Conservation (phyloP, 2,113 vertebrate species). For the Rhadina sibilatrix region DNA sequence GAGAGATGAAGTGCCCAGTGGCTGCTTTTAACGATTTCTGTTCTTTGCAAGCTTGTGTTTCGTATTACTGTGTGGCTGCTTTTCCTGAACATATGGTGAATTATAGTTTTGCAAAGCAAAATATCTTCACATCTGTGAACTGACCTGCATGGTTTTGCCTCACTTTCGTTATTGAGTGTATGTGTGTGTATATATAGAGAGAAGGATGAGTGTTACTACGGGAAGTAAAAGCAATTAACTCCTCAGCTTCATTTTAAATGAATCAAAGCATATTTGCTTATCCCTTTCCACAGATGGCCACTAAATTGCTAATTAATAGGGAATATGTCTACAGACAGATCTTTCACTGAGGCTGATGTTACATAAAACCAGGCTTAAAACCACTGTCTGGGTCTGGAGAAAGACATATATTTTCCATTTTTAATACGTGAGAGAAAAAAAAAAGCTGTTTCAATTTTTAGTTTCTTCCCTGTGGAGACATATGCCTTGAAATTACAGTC, state of each 20-base stretch:
- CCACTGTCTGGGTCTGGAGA: not conserved
- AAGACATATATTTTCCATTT: not conserved
- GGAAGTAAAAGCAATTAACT: constrained; percentile 24
- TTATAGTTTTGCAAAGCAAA: not conserved
- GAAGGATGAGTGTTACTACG: not conserved
- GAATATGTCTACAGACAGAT: not conserved
- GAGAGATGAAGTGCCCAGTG: not conserved
- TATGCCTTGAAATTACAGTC: not conserved
- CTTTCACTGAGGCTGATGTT: not conserved
- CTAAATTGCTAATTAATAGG: constrained; percentile 31
- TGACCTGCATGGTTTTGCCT: not conserved
- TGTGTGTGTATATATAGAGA: not conserved
- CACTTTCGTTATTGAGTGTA: not conserved
- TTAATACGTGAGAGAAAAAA: not conserved
- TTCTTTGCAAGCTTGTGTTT: not conserved
- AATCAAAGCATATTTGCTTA: constrained; percentile 28
- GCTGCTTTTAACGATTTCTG: not conserved
- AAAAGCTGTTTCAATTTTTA: not conserved
- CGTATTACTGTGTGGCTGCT: not conserved
- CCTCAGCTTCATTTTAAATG: not conserved
- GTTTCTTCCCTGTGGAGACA: constrained; percentile 2
- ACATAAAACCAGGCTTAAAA: not conserved
- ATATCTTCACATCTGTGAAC: not conserved
- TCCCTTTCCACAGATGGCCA: not conserved
- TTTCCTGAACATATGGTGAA: not conserved